phyloP scores from a whole-genome alignment of 2,797 vertebrate genomes.

The Xenentodon cancila region DNA sequence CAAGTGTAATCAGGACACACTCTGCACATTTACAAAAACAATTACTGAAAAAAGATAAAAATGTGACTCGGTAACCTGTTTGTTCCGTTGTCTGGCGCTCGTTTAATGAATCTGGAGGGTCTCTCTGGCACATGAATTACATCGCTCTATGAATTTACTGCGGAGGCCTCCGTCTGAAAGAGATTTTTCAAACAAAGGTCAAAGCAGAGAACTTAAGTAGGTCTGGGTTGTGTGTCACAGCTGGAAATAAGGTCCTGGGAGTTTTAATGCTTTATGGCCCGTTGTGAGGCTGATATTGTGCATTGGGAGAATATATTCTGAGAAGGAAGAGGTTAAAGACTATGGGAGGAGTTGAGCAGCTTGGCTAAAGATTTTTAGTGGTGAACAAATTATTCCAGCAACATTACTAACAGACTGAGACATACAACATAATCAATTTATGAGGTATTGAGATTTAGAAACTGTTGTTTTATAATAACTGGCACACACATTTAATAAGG shows the following conservation, averaged over 20 bases:
- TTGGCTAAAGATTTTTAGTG: constrained; percentile 41
- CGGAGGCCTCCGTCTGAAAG: constrained; percentile 73
- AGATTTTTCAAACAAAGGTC: constrained; percentile 78
- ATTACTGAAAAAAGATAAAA: constrained; percentile 31
- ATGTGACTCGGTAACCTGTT: constrained; percentile 65
- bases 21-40: constrained; percentile 61
- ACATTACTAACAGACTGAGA: constrained; percentile 38
- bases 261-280: constrained; percentile 71
- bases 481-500: constrained; percentile 39
- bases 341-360: constrained; percentile 45
- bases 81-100: constrained; percentile 76
- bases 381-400: constrained; percentile 26
- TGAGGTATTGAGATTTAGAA: constrained; percentile 11
- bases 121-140: constrained; percentile 85
- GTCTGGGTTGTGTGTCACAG: constrained; percentile 79
- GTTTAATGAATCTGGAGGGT: constrained; percentile 86
- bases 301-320: constrained; percentile 67
- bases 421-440: constrained; percentile 19
- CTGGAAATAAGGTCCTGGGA: constrained; percentile 75
- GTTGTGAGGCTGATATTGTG: constrained; percentile 71
- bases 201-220: constrained; percentile 72
- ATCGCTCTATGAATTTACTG: constrained; percentile 86
- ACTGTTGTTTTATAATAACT: constrained; percentile 38
- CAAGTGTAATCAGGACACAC: constrained; percentile 80
- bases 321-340: constrained; percentile 55